Percentiles rank a stretch among this genome's conserved stretches.
Evolutionary conservation across 1,140 invertebrate species (phyloP).

Genomic region (Drosophila chauvacae): DNA sequence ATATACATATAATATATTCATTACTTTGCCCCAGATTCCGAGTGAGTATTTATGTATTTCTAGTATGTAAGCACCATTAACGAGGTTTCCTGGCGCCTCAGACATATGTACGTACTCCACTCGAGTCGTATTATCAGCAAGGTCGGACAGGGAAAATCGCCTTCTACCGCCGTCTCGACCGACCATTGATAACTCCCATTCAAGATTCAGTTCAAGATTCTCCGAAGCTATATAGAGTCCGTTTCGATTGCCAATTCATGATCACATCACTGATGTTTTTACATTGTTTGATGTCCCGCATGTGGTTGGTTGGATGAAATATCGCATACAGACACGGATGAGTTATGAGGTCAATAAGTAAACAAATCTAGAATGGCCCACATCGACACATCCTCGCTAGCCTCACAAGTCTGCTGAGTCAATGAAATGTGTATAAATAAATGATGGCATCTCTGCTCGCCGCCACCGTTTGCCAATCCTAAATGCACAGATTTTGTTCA

Average conservation of each 20-base stretch:
- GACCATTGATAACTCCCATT: conserved; percentile 57
- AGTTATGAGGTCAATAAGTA: conserved; percentile 75
- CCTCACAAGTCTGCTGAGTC: conserved; percentile 44
- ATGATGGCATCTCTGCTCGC: conserved; percentile 46
- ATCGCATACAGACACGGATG: conserved; percentile 22
- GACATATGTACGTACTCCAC: background rate
- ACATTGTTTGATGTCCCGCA: conserved; percentile 33
- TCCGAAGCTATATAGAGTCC: background rate
- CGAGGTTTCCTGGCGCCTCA: conserved; percentile 21
- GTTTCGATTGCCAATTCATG: conserved; percentile 39
- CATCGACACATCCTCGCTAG: conserved; percentile 30
- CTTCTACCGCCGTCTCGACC: no score
- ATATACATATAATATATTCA: conserved; percentile 3
- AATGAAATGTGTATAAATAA: conserved; percentile 68
- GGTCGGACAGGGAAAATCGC: conserved; percentile 24
- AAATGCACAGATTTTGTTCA: conserved; percentile 22
- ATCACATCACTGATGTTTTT: conserved; percentile 17
- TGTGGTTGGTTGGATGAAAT: conserved; percentile 16
- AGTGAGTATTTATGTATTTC: background rate
- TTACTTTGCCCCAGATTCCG: conserved; percentile 36
- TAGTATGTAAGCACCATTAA: background rate
- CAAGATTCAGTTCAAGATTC: conserved; percentile 69
- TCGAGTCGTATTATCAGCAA: conserved; percentile 46
- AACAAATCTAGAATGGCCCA: conserved; percentile 61
- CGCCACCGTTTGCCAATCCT: conserved; percentile 27